Evolutionary conservation across 1,140 invertebrate genomes (phyloP), one percentile per base, ranked within the genome.

Genomic region (Danaus plexippus): DNA sequence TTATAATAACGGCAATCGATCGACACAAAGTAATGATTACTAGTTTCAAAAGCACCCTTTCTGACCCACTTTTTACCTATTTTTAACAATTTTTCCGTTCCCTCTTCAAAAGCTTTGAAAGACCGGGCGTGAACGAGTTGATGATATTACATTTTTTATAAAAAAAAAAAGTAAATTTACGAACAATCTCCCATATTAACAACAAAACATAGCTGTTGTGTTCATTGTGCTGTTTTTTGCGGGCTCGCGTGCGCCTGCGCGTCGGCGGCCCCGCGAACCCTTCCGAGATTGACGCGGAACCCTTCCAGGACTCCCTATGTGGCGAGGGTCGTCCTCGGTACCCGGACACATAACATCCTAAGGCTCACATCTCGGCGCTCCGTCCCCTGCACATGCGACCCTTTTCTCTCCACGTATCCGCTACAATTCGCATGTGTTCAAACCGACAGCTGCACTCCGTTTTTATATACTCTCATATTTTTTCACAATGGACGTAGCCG

Each of bases 41-140:
- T 84, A 78, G 73, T 80, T 83, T 77, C 69, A 77, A 87, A 84
- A 81, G 80, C 78, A 81, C 84, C 80, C 77, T 83, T 87, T 85
- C 79, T 84, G 80, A 84, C 81, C 84, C 81, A 84, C 77, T 85
- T 87, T 84, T 87, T 85, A 84, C 74, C 72, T 75, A 70, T 81
- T 87, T 84, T 83, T 80, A 79, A 81, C 75, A 77, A 83, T 83
- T 82, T 85, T 79, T 75, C 68, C 64, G 62, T 75, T 78, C 78
- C 77, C 82, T 82, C 78, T 84, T 79, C 75, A 83, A 81, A 71
- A 76, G 78, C 63, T 80, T 87, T 85, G 77, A 87, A 87, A 84
- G 67, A 52, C 80, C 84, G 82, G 81, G 82, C 82, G 84, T 87
- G 84, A 87, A 87, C 84, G 84, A 87, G 84, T 87, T 87, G 84